phyloP scores from a whole-genome alignment of 2,113 vertebrate genomes.

The Neodontobutis hainanensis region DNA sequence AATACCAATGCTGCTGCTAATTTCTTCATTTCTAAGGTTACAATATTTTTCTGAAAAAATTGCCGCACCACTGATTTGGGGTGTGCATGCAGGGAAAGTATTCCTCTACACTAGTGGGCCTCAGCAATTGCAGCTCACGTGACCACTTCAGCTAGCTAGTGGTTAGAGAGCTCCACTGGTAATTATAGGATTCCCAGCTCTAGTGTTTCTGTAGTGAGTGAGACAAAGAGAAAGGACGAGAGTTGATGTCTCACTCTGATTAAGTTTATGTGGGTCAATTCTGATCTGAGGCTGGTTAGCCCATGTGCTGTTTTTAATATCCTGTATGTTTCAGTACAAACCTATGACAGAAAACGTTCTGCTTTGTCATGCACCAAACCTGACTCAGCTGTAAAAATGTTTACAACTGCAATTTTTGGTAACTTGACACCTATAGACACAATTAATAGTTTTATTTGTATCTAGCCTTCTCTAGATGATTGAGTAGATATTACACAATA shows the following conservation, averaged over 20 bases:
- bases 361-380: no score
- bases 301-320: no score
- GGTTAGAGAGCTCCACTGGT: conserved; percentile 55
- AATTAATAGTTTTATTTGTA: no score
- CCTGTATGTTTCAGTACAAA: no score
- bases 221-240: conserved; percentile 5
- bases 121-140: conserved; percentile 46
- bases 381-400: no score
- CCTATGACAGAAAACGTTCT: no score
- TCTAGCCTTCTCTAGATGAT: no score
- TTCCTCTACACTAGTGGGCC: conserved; percentile 23
- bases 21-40: background rate
- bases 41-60: background rate
- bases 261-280: conserved; percentile 9
- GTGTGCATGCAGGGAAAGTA: conserved; percentile 31
- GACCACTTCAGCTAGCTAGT: conserved; percentile 45
- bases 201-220: conserved; percentile 24
- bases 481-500: no score
- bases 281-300: no score
- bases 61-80: conserved; percentile 28
- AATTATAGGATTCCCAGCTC: conserved; percentile 64
- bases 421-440: no score
- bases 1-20: background rate
- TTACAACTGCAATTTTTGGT: no score
- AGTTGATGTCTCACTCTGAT: conserved; percentile 3